phyloP scores from a whole-genome alignment of 2,113 vertebrate species.

The Anser cygnoides region DNA sequence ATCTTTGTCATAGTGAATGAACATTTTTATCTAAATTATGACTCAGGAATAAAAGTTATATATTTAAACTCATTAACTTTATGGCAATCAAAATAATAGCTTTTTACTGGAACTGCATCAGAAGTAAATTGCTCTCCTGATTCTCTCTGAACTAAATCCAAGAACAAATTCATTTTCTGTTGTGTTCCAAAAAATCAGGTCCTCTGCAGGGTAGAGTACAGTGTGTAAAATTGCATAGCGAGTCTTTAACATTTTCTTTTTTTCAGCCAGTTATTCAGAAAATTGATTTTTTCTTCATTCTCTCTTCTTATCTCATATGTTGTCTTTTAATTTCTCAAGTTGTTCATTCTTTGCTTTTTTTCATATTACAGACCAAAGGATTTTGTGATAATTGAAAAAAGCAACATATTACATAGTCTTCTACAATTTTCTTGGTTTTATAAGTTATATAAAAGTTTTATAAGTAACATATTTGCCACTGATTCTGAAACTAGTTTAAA shows the following conservation, averaged over 20 bases:
- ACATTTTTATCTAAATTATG: neutral
- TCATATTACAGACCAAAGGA: neutral
- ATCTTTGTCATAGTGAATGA: neutral
- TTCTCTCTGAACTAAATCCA: constrained; percentile 56
- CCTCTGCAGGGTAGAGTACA: neutral
- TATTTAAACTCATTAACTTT: constrained; percentile 40
- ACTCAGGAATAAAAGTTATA: constrained; percentile 29
- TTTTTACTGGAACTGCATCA: constrained; percentile 41
- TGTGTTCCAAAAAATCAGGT: constrained; percentile 11
- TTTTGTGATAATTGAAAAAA: neutral
- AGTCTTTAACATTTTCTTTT: neutral
- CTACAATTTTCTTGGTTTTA: neutral
- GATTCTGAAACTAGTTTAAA: neutral
- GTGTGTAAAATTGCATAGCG: neutral
- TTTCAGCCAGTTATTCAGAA: neutral
- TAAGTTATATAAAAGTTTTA: neutral
- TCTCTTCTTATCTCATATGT: neutral
- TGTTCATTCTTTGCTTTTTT: neutral
- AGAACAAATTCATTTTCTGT: constrained; percentile 36
- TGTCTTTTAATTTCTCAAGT: neutral
- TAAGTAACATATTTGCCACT: neutral
- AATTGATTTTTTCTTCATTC: neutral
- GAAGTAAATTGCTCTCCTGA: constrained; percentile 35
- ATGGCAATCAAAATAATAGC: constrained; percentile 35
- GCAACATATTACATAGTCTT: neutral